Percentiles rank a stretch among this genome's conserved stretches.
phyloP scores from a whole-genome alignment of 1,140 invertebrate species.

The Myzus persicae region DNA sequence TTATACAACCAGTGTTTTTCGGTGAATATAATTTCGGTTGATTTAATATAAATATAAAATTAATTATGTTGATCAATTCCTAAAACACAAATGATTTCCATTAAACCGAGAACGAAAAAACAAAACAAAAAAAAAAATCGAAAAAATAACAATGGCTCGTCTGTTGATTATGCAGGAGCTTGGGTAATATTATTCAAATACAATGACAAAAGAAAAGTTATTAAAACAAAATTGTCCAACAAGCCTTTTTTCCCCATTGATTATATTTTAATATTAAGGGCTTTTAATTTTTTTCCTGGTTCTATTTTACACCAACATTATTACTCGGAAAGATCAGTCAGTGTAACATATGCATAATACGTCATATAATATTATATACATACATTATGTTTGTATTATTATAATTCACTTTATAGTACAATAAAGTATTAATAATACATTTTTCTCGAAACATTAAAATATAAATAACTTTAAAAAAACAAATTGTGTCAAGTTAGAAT shows the following conservation, averaged over 20 bases:
- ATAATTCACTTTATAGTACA: not conserved
- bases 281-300: not conserved
- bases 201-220: slow-evolving; percentile 31
- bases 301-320: not conserved
- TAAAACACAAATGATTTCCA: not conserved
- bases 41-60: slow-evolving; percentile 32
- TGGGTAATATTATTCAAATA: slow-evolving; percentile 42
- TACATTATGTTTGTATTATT: not conserved
- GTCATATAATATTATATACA: not conserved
- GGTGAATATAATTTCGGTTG: not conserved
- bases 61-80: not conserved
- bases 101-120: not conserved
- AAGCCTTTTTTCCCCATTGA: slow-evolving; percentile 5
- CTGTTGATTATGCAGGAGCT: slow-evolving; percentile 10
- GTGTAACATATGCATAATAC: not conserved
- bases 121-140: not conserved
- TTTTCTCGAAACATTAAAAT: not conserved
- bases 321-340: not conserved
- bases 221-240: slow-evolving; percentile 38
- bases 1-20: not conserved
- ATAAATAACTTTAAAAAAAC: not conserved
- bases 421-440: too few relatives aligned
- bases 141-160: slow-evolving; percentile 6
- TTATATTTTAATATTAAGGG: slow-evolving; percentile 23
- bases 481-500: not conserved